These are phyloP conservation scores for Brachionus angularis DNA, from an alignment of 1,140 invertebrate genomes.

Conservation along the genomic window DNA sequence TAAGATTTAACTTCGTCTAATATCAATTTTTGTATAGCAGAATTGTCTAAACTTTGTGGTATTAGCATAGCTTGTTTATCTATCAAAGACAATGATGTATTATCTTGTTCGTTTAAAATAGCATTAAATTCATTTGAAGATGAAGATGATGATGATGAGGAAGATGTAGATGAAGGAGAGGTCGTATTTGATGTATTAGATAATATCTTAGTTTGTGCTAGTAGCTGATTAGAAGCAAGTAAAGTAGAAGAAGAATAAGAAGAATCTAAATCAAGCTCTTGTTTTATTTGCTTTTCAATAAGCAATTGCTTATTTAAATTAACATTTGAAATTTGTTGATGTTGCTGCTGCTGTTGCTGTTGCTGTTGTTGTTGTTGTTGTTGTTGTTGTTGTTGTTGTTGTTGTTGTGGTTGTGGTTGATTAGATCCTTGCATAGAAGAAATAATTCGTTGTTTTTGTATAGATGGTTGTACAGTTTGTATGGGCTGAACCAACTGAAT, in stretches of 20 bases:
- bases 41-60: slow-evolving; percentile 32
- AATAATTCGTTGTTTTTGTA: background rate
- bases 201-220: no score
- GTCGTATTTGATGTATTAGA: background rate
- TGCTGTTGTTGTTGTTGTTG: no score
- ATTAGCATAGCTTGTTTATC: background rate
- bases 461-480: slow-evolving; percentile 1
- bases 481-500: slow-evolving; percentile 26
- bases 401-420: no score
- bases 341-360: no score
- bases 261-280: slow-evolving; percentile 1
- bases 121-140: background rate
- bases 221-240: no score
- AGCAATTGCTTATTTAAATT: slow-evolving; percentile 14
- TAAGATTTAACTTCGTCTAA: slow-evolving; percentile 23
- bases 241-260: background rate
- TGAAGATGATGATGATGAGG: background rate
- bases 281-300: background rate
- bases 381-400: no score
- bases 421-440: no score
- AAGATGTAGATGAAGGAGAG: background rate
- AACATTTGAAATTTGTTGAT: slow-evolving; percentile 5
- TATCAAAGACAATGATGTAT: background rate
- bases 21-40: slow-evolving; percentile 25
- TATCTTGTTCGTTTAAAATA: background rate